Evolutionary conservation across 1,140 invertebrate genomes (phyloP), one percentile per base, ranked within the genome.

Genomic region (Eriocheir sinensis): DNA sequence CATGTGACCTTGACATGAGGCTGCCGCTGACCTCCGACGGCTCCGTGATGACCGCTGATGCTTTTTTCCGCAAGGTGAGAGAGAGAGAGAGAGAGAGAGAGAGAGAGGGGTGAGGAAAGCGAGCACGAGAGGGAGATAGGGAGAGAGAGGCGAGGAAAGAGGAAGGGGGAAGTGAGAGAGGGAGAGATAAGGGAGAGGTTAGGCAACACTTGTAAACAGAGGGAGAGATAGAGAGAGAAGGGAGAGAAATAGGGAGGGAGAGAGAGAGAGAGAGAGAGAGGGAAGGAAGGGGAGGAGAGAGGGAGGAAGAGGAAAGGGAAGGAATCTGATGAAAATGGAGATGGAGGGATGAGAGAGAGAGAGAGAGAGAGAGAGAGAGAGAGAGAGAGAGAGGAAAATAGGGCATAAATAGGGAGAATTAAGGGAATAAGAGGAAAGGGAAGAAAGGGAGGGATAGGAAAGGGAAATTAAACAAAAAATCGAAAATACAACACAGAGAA

Each of bases 21-120:
- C 34, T 93, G 32, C 41, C 81, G 2, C 48, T 53, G 27, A 44
- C 12, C 27, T 0, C 81, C 21, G 83, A 81, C 44, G 81, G 80
- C 4, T 41, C 21, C 40, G 30, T 86, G 27, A 8, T 93, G 32
- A 53, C n/a, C 17, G 91, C 91, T 15, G 72, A 48, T 4, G 80
- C 38, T 12, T 92, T 83, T 79, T 81, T 92, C 80, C 89, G 60
- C 15, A 36, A 27, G 89, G 89, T 90, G 89, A 89, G 88, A 53
- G 17, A 53, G 8, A 9, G 60, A 21, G 27, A 60, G 53, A 60
- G 2, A 60, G 48, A 3, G 21, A 53, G 1, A 21, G 17, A 21
- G 48, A 53, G 21, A 53, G 48, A 0, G 48, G 21, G 48, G 48
- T 2, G 48, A 8, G 21, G 60, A 1, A n/a, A 72, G 60, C 27